Evolutionary conservation across 2,113 vertebrate species (phyloP), one percentile per base, ranked within the genome.

Genomic region (Cranoglanis bouderius): DNA sequence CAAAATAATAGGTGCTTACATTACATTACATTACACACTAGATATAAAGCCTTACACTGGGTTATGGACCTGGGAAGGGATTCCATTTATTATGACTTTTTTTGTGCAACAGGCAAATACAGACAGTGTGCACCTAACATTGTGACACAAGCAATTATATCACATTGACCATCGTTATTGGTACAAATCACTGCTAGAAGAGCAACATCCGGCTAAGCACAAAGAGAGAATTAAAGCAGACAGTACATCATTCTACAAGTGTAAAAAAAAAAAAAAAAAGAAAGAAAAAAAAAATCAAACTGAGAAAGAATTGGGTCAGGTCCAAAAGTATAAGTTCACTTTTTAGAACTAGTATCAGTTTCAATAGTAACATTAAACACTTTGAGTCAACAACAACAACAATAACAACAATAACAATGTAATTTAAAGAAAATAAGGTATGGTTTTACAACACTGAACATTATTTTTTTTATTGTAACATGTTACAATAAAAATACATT

Each of bases 171-270:
- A 93, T 94, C 92, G 96, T 96, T 96, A 97, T 95, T 95, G 96
- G 96, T 93, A 97, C 96, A 83, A 94, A 94, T 94, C 91, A 92
- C 95, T 82, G 96, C 96, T 96, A 94, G 94, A 95, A 99, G 92
- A 95, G 95, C 93, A 96, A 94, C 96, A 96, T 95, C 95, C 97
- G 97, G 94, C 97, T 95, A 96, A 96, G 96, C 96, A 94, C 96
- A 96, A 97, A 96, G 94, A 93, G 96, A 94, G 93, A 90, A 96
- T 67, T 86, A 40, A 88, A 90, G 88, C 84, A 78, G 87, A 86
- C 70, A 35, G 2, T 84, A 65, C 82, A 65, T 57, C 85, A 40
- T 75, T 59, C 24, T 57, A 86, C 51, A 57, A 86, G 35, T 40
- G 70, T 86, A 1, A 40, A 74, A 74, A 32, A 32, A 53, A 85